phyloP scores from a whole-genome alignment of 2,797 vertebrate genomes.

The Smutsia temminckii region DNA sequence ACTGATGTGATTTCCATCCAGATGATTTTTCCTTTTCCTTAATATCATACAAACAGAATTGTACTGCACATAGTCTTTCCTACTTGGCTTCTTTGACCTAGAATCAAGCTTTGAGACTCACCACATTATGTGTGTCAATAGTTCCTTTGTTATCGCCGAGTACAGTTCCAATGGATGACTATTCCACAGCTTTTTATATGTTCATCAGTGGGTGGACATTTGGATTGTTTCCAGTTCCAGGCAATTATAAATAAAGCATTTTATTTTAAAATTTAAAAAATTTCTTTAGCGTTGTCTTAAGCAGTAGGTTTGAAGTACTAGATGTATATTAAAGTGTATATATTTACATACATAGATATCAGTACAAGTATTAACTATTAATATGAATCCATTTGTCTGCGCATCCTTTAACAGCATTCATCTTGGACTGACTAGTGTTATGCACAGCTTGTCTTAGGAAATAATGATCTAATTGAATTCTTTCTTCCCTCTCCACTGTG shows the following conservation, averaged over 20 bases:
- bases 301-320: background rate
- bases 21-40: background rate
- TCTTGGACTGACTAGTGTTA: background rate
- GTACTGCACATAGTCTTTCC: background rate
- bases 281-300: background rate
- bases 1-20: background rate
- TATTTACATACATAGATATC: background rate
- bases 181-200: background rate
- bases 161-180: background rate
- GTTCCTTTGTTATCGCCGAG: background rate
- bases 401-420: background rate
- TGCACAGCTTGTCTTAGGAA: background rate
- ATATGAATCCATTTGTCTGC: background rate
- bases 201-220: background rate
- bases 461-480: background rate
- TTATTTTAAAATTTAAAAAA: background rate
- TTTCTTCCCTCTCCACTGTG: background rate
- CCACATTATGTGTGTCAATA: background rate
- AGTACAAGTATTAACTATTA: background rate
- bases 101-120: background rate
- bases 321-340: background rate
- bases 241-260: background rate
- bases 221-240: background rate
- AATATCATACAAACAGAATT: background rate
- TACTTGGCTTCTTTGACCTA: background rate